Conservation (phyloP, 2,797 vertebrate genomes). For the Leucoraja ocellata region DNA sequence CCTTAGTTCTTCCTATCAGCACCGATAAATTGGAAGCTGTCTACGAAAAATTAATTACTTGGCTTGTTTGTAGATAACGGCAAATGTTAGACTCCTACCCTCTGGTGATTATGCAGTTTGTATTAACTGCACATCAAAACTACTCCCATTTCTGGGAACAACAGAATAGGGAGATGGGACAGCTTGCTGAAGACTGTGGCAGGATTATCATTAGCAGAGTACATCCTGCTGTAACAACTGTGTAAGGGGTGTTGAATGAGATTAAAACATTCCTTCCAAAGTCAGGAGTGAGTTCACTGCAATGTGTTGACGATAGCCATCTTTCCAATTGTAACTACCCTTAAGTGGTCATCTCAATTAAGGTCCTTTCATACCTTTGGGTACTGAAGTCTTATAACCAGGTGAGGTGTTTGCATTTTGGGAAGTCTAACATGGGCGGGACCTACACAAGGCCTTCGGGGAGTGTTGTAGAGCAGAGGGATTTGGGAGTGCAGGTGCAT, state of each 20-base stretch:
- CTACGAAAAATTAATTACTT: background rate
- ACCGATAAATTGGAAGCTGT: slow-evolving; percentile 5
- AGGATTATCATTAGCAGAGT: background rate
- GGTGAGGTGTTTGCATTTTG: too few species aligned
- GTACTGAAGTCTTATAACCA: background rate
- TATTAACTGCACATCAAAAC: slow-evolving; percentile 17
- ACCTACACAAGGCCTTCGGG: too few species aligned
- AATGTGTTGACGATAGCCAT: background rate
- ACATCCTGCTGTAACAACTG: background rate
- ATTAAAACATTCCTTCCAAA: background rate
- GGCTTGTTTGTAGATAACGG: background rate
- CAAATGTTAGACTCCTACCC: background rate
- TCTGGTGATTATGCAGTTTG: background rate
- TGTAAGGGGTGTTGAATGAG: background rate
- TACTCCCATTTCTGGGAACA: background rate
- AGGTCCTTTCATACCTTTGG: background rate
- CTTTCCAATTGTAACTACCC: background rate
- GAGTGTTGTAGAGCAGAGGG: too few species aligned
- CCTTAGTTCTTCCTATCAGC: slow-evolving; percentile 9
- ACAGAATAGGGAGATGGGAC: background rate
- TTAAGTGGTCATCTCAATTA: background rate
- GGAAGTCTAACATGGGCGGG: too few species aligned
- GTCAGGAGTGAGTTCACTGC: background rate
- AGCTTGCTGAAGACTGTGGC: background rate
- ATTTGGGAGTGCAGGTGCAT: too few species aligned